Base-by-base conservation (phyloP, 2,888 invertebrate genomes). In the Archips xylosteana region DNA sequence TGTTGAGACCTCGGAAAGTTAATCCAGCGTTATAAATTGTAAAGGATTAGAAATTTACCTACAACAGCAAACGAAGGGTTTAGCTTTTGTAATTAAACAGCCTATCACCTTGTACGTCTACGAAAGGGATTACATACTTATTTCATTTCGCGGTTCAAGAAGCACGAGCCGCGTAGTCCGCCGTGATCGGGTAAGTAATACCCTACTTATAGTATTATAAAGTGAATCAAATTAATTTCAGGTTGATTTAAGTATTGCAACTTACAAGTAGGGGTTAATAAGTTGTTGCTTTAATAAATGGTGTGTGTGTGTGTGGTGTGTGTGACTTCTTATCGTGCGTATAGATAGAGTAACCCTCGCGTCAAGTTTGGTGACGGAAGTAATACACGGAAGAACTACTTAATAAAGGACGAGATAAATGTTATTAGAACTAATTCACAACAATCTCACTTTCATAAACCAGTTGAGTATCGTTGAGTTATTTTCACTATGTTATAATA, bases 81-180 rank as follows among this genome's bases (percentile, higher is more conserved):
- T 79, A 82, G 76, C 76, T 78, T 84, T 83, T 70, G 77, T 82
- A 86, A 84, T 87, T 86, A 87, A 89, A 85, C 86, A 84, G 86
- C 86, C 86, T 88, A 86, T 88, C 88, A 82, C 86, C 83, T 87
- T 85, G 83, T 82, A 78, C 80, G 77, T 78, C 79, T 77, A 75
- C 78, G 80, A 82, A 82, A 78, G 77, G 87, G 88, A 87, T 90
- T 89, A 89, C 83, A 79, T 80, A 85, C 86, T 86, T 85, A 83
- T 82, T 88, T 88, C 85, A 88, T 88, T 89, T 87, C 82, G 82
- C 82, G 86, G 85, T 84, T 83, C 84, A 85, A 79, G 82, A 80
- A 78, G 79, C 83, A 81, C 74, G 81, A 78, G 78, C 75, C 78
- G 77, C 78, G 79, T 78, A 79, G 80, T 51, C 63, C 57, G 72